These are phyloP conservation scores for Drosophila anomalipes DNA, from an alignment of 2,888 invertebrate genomes.

Conservation along the genomic window DNA sequence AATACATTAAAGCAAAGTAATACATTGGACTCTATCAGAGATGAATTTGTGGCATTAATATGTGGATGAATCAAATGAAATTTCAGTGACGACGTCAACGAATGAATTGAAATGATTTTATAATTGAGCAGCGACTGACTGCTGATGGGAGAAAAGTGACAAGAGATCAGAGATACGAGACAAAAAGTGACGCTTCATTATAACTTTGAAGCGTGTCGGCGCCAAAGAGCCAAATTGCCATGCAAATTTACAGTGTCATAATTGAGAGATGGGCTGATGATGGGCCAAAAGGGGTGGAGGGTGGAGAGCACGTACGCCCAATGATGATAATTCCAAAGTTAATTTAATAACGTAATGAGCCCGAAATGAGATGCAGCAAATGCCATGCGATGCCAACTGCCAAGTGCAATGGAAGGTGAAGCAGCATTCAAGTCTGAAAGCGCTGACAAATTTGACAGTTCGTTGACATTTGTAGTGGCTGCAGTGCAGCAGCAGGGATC, in stretches of 20 bases:
- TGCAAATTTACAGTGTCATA: slow-evolving; percentile 48
- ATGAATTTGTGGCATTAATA: slow-evolving; percentile 8
- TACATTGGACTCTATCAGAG: background rate
- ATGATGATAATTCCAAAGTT: slow-evolving; percentile 51
- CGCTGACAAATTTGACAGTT: slow-evolving; percentile 70
- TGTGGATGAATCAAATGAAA: slow-evolving; percentile 52
- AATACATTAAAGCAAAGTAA: background rate
- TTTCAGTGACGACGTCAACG: slow-evolving; percentile 41
- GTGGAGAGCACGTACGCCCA: slow-evolving; percentile 6
- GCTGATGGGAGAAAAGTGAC: slow-evolving; percentile 1
- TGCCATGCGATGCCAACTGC: slow-evolving; percentile 14
- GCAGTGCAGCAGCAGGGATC: slow-evolving; percentile 2
- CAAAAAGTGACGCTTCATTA: slow-evolving; percentile 16
- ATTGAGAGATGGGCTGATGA: slow-evolving; percentile 15
- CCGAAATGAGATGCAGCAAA: slow-evolving; percentile 46
- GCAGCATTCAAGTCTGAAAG: slow-evolving; percentile 28
- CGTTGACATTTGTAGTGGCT: slow-evolving; percentile 61
- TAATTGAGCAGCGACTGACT: slow-evolving; percentile 43
- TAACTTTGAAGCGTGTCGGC: slow-evolving; percentile 36
- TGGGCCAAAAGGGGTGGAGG: background rate
- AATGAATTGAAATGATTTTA: slow-evolving; percentile 37
- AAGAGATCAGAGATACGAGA: background rate
- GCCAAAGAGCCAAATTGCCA: slow-evolving; percentile 45
- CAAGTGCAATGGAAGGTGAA: slow-evolving; percentile 2
- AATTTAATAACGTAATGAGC: slow-evolving; percentile 70